Evolutionary conservation across 2,888 invertebrate species (phyloP).

Genomic region (Isotomurus palustris): DNA sequence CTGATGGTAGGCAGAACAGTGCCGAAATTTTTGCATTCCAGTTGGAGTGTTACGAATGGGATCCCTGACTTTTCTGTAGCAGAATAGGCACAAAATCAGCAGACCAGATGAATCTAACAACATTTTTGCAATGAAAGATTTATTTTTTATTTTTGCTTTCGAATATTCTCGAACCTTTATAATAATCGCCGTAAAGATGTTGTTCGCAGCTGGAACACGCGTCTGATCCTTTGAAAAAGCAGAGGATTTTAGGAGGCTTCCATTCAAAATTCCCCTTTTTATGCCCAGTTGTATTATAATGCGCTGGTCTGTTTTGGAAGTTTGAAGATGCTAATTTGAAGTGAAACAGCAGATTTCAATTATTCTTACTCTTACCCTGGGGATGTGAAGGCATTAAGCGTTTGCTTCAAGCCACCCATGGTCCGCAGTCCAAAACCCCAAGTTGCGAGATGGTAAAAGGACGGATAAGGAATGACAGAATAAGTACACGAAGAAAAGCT

Average conservation of each 20-base stretch:
- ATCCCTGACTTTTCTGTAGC: neutral
- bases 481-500: no score
- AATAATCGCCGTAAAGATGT: conserved; percentile 7
- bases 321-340: neutral
- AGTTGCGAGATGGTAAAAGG: no score
- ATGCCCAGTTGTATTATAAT: neutral
- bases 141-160: neutral
- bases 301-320: neutral
- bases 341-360: neutral
- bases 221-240: conserved; percentile 9
- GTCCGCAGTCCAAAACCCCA: no score
- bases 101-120: neutral
- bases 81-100: neutral
- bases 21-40: conserved; percentile 15
- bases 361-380: neutral
- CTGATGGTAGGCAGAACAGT: conserved; percentile 24
- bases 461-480: no score
- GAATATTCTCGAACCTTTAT: conserved; percentile 2
- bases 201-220: neutral
- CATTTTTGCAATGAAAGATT: neutral
- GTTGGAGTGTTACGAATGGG: neutral
- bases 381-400: no score
- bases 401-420: no score
- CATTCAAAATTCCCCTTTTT: no score
- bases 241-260: neutral